Evolutionary conservation across 2,113 vertebrate species (phyloP).

Genomic region (Protomyctophum bolini): DNA sequence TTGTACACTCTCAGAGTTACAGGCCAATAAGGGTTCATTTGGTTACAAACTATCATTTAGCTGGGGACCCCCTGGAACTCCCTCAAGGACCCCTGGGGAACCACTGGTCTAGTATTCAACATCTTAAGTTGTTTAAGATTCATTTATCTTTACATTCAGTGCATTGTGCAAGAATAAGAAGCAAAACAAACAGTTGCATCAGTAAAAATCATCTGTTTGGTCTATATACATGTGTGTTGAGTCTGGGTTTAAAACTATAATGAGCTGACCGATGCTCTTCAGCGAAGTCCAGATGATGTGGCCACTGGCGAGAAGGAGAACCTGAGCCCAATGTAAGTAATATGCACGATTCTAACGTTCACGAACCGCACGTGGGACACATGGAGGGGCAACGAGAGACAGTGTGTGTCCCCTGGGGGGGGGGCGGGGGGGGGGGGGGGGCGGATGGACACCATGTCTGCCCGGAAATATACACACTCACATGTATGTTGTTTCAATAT

Average conservation of each 20-base stretch:
- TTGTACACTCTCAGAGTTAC: too few relatives aligned
- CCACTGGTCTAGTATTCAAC: neutral
- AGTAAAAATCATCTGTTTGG: neutral
- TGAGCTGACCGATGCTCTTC: constrained; percentile 18
- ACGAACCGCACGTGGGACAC: constrained; percentile 59
- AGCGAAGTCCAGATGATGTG: constrained; percentile 1
- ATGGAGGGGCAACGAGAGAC: constrained; percentile 50
- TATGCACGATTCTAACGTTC: constrained; percentile 44
- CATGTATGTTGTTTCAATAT: constrained; percentile 62
- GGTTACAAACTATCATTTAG: too few relatives aligned
- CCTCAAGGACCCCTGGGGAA: neutral
- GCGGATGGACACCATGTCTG: constrained; percentile 63
- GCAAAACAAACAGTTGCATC: neutral
- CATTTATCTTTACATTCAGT: neutral
- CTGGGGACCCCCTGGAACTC: too few relatives aligned
- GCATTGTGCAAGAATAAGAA: neutral
- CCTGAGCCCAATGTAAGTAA: constrained; percentile 47
- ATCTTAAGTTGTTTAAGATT: neutral
- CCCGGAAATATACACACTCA: constrained; percentile 65
- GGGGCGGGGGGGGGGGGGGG: too few relatives aligned
- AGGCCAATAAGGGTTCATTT: too few relatives aligned
- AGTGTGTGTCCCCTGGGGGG: constrained; percentile 55
- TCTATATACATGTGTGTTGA: constrained; percentile 6
- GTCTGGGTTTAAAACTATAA: constrained; percentile 22
- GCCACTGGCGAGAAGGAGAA: neutral